Evolutionary conservation across 2,113 vertebrate species (phyloP).

Genomic region (Mirounga angustirostris): DNA sequence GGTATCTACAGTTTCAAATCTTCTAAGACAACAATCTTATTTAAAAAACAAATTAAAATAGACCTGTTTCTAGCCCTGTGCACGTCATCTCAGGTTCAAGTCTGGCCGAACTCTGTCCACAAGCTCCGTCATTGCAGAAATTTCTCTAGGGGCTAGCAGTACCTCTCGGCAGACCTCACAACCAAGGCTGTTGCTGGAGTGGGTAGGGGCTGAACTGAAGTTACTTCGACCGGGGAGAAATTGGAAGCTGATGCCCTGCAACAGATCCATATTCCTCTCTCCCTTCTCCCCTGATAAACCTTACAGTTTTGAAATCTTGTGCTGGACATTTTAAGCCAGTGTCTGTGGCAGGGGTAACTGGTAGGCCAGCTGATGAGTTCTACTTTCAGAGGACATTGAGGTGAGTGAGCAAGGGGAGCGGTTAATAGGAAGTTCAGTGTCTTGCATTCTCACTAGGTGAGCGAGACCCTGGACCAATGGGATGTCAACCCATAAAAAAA

Average conservation of each 20-base stretch:
- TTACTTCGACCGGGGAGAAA: neutral
- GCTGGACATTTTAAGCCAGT: neutral
- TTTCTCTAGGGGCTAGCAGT: neutral
- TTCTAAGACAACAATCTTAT: neutral
- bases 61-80: neutral
- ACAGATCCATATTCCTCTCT: neutral
- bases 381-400: neutral
- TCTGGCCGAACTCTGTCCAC: constrained; percentile 12
- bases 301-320: constrained; percentile 23
- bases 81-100: constrained; percentile 46
- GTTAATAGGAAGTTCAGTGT: neutral
- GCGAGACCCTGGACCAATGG: neutral
- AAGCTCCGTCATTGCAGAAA: neutral
- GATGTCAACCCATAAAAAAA: neutral
- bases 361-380: neutral
- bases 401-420: neutral
- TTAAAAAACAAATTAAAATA: constrained; percentile 13
- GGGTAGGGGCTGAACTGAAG: neutral
- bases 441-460: constrained; percentile 10
- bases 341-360: neutral
- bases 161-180: neutral
- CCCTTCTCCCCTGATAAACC: neutral
- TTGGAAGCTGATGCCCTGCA: neutral
- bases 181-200: neutral
- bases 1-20: neutral